Percentiles rank a stretch among this genome's conserved stretches.
Conservation (phyloP, 2,797 vertebrate genomes). For the Chelmon rostratus region DNA sequence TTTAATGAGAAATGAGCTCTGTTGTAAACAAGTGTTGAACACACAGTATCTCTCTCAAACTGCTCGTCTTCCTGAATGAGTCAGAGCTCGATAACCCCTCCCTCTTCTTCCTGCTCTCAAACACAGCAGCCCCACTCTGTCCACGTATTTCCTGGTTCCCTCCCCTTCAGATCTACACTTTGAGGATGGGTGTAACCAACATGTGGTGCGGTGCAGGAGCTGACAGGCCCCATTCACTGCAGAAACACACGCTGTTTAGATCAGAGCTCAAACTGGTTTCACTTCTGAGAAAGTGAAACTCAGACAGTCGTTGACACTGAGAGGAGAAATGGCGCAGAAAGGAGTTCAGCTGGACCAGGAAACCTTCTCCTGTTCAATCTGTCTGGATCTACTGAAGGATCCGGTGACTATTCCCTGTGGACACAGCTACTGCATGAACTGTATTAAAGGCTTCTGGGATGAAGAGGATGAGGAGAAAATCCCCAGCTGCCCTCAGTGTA, state of each 20-base stretch:
- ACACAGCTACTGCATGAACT: slow-evolving; percentile 10
- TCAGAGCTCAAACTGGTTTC: background rate
- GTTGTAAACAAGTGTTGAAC: no score
- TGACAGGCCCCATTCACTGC: background rate
- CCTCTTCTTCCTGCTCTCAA: background rate
- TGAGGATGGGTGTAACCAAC: background rate
- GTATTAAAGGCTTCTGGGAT: background rate
- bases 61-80: no score
- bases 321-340: no score
- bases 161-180: background rate
- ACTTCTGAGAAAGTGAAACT: background rate
- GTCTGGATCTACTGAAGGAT: slow-evolving; percentile 28
- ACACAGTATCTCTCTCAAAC: no score
- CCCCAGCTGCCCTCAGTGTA: background rate
- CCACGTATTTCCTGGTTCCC: background rate
- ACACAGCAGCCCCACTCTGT: background rate
- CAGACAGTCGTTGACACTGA: background rate
- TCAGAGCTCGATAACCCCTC: background rate
- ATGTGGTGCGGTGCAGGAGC: no score
- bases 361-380: background rate
- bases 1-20: no score
- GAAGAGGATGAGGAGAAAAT: background rate
- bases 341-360: background rate
- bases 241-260: background rate
- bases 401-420: slow-evolving; percentile 18